Evolutionary conservation across 2,797 vertebrate species (phyloP).

Genomic region (Sebastolobus alascanus): DNA sequence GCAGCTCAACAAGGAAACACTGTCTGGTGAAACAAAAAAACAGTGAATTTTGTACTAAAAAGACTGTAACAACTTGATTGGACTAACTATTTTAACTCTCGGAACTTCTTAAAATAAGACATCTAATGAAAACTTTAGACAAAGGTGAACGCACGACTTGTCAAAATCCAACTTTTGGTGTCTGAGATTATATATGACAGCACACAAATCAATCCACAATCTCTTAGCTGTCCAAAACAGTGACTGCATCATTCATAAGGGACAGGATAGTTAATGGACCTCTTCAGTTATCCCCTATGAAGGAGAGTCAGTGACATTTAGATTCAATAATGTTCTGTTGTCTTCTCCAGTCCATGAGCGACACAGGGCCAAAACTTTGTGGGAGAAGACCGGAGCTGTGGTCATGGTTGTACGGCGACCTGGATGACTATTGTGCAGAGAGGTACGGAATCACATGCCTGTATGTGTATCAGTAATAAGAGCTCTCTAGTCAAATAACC

Average conservation of each 20-base stretch:
- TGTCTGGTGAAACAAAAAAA: neutral
- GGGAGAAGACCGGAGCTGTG: conserved; percentile 91
- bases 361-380: conserved; percentile 88
- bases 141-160: neutral
- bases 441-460: conserved; percentile 80
- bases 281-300: neutral
- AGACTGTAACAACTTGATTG: neutral
- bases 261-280: neutral
- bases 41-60: neutral
- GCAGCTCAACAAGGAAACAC: neutral
- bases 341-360: conserved; percentile 66
- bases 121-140: neutral
- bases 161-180: neutral
- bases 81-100: neutral
- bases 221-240: neutral
- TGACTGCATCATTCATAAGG: neutral
- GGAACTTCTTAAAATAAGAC: neutral
- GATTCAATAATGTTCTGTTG: neutral
- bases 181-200: neutral
- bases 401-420: conserved; percentile 93
- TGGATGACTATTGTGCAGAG: conserved; percentile 96
- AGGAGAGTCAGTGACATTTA: neutral
- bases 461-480: neutral
- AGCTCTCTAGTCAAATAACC: neutral
- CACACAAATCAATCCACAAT: conserved; percentile 1